phyloP scores from a whole-genome alignment of 2,888 invertebrate genomes.

The Apomyelois bistriatella region DNA sequence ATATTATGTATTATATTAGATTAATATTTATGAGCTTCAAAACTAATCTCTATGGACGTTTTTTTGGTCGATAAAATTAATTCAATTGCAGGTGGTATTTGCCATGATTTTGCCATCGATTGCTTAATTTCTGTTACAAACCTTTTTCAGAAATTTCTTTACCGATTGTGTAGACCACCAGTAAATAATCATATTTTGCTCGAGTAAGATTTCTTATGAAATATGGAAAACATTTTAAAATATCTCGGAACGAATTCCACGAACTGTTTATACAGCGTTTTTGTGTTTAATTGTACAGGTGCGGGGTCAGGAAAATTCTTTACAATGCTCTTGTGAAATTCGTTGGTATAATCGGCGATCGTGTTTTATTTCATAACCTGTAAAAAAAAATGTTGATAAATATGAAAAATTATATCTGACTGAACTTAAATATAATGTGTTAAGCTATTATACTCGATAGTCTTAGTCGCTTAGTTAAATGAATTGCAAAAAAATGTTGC shows the following conservation, averaged over 20 bases:
- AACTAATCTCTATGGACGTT: too few relatives aligned
- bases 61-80: too few relatives aligned
- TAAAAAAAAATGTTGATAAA: background rate
- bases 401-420: too few relatives aligned
- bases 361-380: background rate
- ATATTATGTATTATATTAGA: too few relatives aligned
- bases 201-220: background rate
- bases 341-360: background rate
- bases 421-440: background rate
- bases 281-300: slow-evolving; percentile 2
- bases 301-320: background rate
- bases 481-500: too few relatives aligned
- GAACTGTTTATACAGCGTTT: background rate
- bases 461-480: too few relatives aligned
- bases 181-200: background rate
- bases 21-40: too few relatives aligned
- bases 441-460: too few relatives aligned
- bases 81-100: too few relatives aligned
- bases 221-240: background rate
- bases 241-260: background rate
- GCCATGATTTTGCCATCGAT: too few relatives aligned
- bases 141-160: too few relatives aligned
- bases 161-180: background rate
- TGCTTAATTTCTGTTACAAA: too few relatives aligned
- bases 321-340: background rate